Evolutionary conservation across 1,140 invertebrate species (phyloP).

Genomic region (Babylonia areolata): DNA sequence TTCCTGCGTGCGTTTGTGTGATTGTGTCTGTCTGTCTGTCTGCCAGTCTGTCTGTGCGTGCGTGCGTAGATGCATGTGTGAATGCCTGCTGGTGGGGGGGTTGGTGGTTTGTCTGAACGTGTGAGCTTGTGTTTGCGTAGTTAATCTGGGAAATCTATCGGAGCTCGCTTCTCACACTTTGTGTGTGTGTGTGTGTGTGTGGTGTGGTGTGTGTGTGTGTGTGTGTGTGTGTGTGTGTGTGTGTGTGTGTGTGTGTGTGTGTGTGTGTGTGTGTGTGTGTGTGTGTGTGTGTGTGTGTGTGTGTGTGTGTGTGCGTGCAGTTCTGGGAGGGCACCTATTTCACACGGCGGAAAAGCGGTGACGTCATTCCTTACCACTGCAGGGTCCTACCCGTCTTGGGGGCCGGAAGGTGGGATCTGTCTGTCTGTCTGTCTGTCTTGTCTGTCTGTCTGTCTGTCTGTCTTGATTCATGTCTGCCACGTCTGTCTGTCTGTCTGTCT

Average conservation of each 20-base stretch:
- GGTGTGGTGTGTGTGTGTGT: constrained; percentile 14
- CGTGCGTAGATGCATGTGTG: constrained; percentile 24
- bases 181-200: constrained; percentile 38
- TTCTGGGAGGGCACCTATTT: constrained; percentile 92
- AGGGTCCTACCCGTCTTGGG: constrained; percentile 70
- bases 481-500: neutral
- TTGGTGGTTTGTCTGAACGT: too few species aligned
- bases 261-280: too few species aligned
- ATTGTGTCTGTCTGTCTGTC: too few species aligned
- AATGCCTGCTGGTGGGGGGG: constrained; percentile 15
- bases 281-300: constrained; percentile 1
- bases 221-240: too few species aligned
- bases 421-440: neutral
- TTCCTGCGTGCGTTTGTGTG: too few species aligned
- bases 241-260: too few species aligned
- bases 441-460: neutral
- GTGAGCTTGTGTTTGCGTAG: too few species aligned
- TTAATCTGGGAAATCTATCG: too few species aligned
- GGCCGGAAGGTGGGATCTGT: constrained; percentile 64
- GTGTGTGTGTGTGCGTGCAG: constrained; percentile 48
- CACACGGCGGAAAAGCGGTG: constrained; percentile 87
- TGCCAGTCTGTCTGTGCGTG: too few species aligned
- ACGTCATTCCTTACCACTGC: constrained; percentile 85
- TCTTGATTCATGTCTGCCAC: too few species aligned
- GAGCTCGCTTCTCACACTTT: too few species aligned